phyloP scores from a whole-genome alignment of 2,797 vertebrate genomes.

The Dermochelys coriacea region DNA sequence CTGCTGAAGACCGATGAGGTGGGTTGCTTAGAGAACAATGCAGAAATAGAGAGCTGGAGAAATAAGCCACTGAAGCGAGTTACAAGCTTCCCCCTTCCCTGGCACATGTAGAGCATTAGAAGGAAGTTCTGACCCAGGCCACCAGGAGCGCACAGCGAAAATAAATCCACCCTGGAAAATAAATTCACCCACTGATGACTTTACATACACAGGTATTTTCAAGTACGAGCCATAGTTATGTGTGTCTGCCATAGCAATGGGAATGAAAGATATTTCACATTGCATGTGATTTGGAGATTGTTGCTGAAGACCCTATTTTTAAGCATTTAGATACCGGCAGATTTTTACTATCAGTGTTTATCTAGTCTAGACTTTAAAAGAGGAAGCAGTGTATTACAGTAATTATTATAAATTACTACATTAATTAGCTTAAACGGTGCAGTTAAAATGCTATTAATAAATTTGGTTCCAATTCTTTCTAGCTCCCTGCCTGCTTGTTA shows the following conservation, averaged over 20 bases:
- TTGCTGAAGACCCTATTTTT: not conserved
- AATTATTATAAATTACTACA: not conserved
- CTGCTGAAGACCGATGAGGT: not conserved
- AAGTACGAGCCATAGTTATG: slow-evolving; percentile 19
- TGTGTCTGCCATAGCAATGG: slow-evolving; percentile 40
- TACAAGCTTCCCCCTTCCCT: not conserved
- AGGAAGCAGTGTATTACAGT: not conserved
- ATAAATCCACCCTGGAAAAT: slow-evolving; percentile 20
- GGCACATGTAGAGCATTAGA: slow-evolving; percentile 23
- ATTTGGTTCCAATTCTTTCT: not conserved
- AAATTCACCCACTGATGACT: slow-evolving; percentile 54
- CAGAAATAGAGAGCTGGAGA: slow-evolving; percentile 1
- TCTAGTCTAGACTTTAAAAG: not conserved
- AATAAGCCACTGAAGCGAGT: slow-evolving; percentile 34
- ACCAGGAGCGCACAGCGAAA: not conserved
- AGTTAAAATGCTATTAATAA: not conserved
- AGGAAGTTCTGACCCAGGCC: slow-evolving; percentile 49
- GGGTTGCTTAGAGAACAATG: not conserved
- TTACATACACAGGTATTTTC: slow-evolving; percentile 19
- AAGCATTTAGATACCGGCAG: not conserved
- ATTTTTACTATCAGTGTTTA: not conserved
- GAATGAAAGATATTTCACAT: slow-evolving; percentile 22
- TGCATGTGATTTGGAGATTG: slow-evolving; percentile 23
- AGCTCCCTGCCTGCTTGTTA: not conserved
- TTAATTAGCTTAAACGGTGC: not conserved